These are phyloP conservation scores for Darevskia nairensis DNA, from an alignment of 2,797 vertebrate genomes.

Conservation along the genomic window DNA sequence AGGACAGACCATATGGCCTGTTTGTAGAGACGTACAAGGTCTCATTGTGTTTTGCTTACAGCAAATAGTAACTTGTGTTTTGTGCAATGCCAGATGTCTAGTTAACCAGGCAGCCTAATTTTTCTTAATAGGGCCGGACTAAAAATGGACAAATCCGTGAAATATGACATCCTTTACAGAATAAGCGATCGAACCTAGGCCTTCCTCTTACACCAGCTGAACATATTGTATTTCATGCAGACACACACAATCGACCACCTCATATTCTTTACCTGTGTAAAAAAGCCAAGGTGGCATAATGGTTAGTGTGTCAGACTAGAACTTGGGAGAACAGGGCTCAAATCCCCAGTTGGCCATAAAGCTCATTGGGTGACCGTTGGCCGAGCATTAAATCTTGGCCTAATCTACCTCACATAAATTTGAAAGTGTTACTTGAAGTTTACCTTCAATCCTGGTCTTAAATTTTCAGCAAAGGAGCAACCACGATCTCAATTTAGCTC, in stretches of 20 bases:
- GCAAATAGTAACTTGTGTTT: constrained; percentile 41
- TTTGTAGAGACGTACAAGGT: constrained; percentile 14
- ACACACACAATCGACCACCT: background rate
- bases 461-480: too few relatives aligned
- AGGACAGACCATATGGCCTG: constrained; percentile 42
- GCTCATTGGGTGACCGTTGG: too few relatives aligned
- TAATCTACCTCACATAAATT: too few relatives aligned
- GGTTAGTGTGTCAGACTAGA: too few relatives aligned
- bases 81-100: constrained; percentile 55
- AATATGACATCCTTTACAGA: background rate
- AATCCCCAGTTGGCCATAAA: too few relatives aligned
- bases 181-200: background rate
- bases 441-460: too few relatives aligned
- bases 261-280: background rate
- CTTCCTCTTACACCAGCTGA: constrained; percentile 16
- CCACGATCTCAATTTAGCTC: too few relatives aligned
- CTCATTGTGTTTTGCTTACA: constrained; percentile 33
- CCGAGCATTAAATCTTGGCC: too few relatives aligned
- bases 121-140: constrained; percentile 36
- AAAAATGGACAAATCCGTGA: constrained; percentile 33
- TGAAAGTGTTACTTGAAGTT: too few relatives aligned
- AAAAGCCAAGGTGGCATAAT: background rate
- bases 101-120: constrained; percentile 41
- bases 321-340: too few relatives aligned
- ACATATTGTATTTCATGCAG: background rate